These are phyloP conservation scores for Tenthredo notha DNA, from an alignment of 2,888 invertebrate genomes.

Conservation along the genomic window DNA sequence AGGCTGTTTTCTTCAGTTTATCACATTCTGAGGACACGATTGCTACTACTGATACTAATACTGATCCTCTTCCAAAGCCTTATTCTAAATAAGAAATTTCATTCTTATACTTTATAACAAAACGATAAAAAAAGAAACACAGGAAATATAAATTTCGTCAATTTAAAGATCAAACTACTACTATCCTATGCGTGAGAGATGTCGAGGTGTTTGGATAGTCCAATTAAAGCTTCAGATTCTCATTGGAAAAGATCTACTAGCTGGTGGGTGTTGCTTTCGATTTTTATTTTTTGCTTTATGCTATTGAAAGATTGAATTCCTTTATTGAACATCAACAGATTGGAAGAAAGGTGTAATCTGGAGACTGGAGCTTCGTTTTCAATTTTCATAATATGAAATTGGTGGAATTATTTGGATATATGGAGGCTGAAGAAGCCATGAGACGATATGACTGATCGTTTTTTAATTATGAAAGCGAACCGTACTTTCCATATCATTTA, in stretches of 20 bases:
- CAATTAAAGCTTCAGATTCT: background rate
- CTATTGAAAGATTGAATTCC: background rate
- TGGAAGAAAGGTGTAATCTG: background rate
- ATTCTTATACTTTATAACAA: slow-evolving; percentile 6
- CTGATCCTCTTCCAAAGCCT: background rate
- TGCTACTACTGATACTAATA: background rate
- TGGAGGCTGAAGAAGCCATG: background rate
- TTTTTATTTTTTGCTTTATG: background rate
- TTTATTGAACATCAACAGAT: background rate
- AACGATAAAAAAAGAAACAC: background rate
- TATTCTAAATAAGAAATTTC: background rate
- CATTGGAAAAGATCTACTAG: background rate
- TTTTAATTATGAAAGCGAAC: background rate
- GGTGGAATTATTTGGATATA: background rate
- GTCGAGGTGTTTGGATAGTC: background rate
- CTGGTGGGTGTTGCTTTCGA: background rate
- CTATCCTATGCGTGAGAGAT: slow-evolving; percentile 3
- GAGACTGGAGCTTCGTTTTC: background rate
- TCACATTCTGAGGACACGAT: background rate
- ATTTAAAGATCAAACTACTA: background rate
- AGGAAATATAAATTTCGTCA: background rate
- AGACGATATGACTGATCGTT: background rate
- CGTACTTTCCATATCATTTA: slow-evolving; percentile 18
- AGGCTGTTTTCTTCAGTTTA: slow-evolving; percentile 5
- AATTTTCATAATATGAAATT: background rate